A percentile compares a stretch with the other conserved stretches of the same genome.
Evolutionary conservation across 2,888 invertebrate genomes (phyloP).

Genomic region (Monoplex corrugatus): DNA sequence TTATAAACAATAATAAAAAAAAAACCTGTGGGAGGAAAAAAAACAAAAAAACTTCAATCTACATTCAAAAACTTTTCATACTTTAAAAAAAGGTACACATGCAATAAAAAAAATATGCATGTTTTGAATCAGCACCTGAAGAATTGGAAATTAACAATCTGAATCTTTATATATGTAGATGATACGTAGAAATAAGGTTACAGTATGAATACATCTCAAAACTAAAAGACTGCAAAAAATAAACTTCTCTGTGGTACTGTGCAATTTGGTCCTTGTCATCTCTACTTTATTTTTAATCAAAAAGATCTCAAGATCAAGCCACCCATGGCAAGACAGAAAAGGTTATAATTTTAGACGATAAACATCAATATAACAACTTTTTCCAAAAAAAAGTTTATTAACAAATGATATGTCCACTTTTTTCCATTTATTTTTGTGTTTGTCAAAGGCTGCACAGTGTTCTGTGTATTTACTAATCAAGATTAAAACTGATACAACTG

Average conservation of each 20-base stretch:
- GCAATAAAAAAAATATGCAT: constrained; percentile 44
- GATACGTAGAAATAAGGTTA: background rate
- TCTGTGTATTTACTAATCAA: background rate
- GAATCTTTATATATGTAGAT: constrained; percentile 33
- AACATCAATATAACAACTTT: too few species aligned
- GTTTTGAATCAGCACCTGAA: constrained; percentile 45
- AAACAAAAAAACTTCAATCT: background rate
- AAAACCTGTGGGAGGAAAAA: background rate
- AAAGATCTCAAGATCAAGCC: too few species aligned
- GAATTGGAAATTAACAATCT: constrained; percentile 41
- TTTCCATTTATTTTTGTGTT: background rate
- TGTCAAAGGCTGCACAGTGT: background rate
- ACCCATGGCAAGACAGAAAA: background rate
- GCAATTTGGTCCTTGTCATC: background rate
- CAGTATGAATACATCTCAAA: background rate
- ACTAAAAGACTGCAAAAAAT: background rate
- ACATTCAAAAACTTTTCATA: constrained; percentile 35
- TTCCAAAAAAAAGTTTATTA: too few species aligned
- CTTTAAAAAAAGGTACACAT: constrained; percentile 35
- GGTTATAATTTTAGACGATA: background rate
- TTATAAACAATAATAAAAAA: background rate
- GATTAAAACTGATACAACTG: background rate
- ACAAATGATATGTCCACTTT: background rate
- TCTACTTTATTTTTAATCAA: background rate
- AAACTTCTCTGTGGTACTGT: background rate